phyloP scores from a whole-genome alignment of 2,888 invertebrate species.

The Acronicta psi region DNA sequence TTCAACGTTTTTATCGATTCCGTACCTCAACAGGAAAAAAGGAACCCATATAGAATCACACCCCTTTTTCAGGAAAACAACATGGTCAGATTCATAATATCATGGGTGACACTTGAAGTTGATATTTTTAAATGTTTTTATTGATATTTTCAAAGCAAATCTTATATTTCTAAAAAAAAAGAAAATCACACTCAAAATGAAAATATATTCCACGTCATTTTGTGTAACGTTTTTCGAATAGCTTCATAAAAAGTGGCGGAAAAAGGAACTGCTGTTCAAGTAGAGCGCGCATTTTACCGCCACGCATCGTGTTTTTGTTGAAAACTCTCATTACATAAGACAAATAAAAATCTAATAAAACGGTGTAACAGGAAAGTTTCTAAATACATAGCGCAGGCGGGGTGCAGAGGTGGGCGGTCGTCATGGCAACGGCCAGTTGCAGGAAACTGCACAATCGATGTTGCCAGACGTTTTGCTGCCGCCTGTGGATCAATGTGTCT shows the following conservation, averaged over 20 bases:
- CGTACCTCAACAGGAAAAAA: too few relatives aligned
- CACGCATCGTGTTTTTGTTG: constrained; percentile 35
- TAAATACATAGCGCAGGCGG: constrained; percentile 72
- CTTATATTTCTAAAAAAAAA: not conserved
- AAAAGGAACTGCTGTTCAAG: constrained; percentile 31
- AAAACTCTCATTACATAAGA: constrained; percentile 51
- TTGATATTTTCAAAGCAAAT: not conserved
- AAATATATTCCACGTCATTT: constrained; percentile 39
- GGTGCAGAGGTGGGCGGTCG: constrained; percentile 82
- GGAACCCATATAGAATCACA: too few relatives aligned
- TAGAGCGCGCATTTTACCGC: constrained; percentile 22
- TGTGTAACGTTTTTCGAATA: constrained; percentile 34
- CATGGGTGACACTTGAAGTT: too few relatives aligned
- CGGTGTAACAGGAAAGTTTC: constrained; percentile 71
- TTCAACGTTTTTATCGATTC: too few relatives aligned
- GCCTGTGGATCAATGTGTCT: constrained; percentile 88
- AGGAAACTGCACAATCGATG: constrained; percentile 89
- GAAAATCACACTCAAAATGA: not conserved
- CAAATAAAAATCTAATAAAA: constrained; percentile 74
- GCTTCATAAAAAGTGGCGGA: constrained; percentile 48
- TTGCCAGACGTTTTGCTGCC: constrained; percentile 81
- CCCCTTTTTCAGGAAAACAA: too few relatives aligned
- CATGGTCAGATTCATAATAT: too few relatives aligned
- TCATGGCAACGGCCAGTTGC: constrained; percentile 82
- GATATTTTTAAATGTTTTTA: too few relatives aligned